Base-by-base conservation (phyloP, 2,113 vertebrate species). In the Taxidea taxus region DNA sequence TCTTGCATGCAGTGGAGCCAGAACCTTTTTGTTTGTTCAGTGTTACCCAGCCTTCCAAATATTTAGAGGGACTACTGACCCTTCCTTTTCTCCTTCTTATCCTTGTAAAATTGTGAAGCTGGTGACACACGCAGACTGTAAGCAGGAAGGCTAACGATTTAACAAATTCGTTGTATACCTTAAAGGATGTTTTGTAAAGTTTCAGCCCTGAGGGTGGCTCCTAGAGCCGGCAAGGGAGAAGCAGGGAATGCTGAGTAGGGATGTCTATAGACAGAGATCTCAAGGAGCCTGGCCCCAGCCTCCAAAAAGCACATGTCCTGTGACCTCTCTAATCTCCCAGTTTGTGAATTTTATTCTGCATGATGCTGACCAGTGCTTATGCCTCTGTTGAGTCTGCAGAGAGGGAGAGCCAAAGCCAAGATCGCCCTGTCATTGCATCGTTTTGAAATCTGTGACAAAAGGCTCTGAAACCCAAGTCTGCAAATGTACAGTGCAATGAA, bases 1-100 rank as follows among this genome's bases (percentile, higher is more conserved):
- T 89, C 83, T 39, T 12, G 2, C 2, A 0, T 8, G 6, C 0
- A 1, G 0, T 10, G 34, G 1, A 44, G 66, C 74, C 21, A 58
- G 39, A 85, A 5, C 42, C 39, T 58, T 64, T 37, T 20, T 16
- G 74, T 75, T 31, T n/a, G 10, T 56, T 91, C 70, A 49, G 10
- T n/a, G 13, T 49, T 15, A 12, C 1, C 6, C 7, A 16, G 23
- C 44, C 62, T 66, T 66, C 54, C 91, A 68, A 3, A 60, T 83
- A 23, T 72, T 84, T 51, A 11, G 9, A 74, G 77, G 27, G 21
- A 2, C 75, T 37, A 31, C 58, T 21, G 8, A 25, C 27, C 8
- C 11, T 80, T 72, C 34, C 25, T 64, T 54, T 60, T n/a, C 34
- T 47, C 64, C 44, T 37, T 77, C 80, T 34, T 12, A 8, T 27